phyloP scores from a whole-genome alignment of 2,797 vertebrate species.

The Enteromius afrohamiltoni region DNA sequence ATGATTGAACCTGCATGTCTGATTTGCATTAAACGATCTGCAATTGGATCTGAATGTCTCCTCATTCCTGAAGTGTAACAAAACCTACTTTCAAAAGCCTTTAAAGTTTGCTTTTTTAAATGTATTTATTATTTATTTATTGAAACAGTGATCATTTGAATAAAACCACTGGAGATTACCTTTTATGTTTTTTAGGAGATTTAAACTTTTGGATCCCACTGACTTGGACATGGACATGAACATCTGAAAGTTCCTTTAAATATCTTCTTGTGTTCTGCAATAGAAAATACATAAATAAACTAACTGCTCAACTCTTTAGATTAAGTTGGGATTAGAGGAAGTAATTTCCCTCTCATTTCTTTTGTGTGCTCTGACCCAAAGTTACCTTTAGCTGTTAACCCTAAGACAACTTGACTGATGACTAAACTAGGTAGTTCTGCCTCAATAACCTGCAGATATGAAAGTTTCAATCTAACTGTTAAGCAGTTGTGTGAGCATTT shows the following conservation, averaged over 20 bases:
- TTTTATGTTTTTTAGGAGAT: not conserved
- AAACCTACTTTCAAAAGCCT: not conserved
- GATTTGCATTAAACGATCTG: too few species aligned
- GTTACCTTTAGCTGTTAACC: slow-evolving; percentile 47
- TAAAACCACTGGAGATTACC: not conserved
- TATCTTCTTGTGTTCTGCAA: not conserved
- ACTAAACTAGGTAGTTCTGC: slow-evolving; percentile 52
- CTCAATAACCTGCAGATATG: slow-evolving; percentile 45
- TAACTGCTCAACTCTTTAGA: not conserved
- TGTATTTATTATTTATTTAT: too few species aligned
- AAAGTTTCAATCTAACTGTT: slow-evolving; percentile 59
- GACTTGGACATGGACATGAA: not conserved
- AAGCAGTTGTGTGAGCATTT: slow-evolving; percentile 9
- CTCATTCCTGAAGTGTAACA: too few species aligned
- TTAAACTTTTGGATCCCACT: not conserved
- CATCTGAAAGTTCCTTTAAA: not conserved
- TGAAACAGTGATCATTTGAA: too few species aligned
- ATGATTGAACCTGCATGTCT: too few species aligned
- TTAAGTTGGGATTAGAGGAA: not conserved
- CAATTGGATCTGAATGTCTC: too few species aligned
- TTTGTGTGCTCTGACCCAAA: not conserved
- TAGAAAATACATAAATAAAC: not conserved
- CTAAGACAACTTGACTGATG: slow-evolving; percentile 43
- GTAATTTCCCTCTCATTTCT: slow-evolving; percentile 19
- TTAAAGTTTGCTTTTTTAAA: too few species aligned